Percentiles rank a stretch among this genome's conserved stretches.
Conservation (phyloP, 2,113 vertebrate species). For the Pachypanchax playfairii region DNA sequence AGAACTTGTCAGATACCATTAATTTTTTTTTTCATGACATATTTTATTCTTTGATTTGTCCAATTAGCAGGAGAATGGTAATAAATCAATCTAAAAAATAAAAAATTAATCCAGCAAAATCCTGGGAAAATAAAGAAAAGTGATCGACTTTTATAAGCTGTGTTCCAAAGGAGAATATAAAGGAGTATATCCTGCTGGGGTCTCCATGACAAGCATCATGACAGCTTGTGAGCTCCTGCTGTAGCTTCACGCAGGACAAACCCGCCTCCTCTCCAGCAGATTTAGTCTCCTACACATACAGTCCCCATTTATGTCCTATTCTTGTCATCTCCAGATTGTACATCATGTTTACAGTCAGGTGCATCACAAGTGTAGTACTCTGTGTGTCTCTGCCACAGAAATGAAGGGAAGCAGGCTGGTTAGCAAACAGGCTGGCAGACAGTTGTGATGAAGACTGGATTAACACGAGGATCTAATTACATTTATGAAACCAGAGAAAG, state of each 20-base stretch:
- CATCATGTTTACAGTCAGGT: constrained; percentile 9
- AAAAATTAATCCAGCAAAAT: too few species aligned
- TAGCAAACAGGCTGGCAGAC: constrained; percentile 43
- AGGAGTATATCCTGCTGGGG: constrained; percentile 18
- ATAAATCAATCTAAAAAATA: too few species aligned
- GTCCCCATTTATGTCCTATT: constrained; percentile 17
- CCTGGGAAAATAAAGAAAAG: too few species aligned
- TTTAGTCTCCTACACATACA: constrained; percentile 4
- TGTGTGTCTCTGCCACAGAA: constrained; percentile 17
- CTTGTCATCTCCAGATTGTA: constrained; percentile 35
- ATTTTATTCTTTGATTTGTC: too few species aligned
- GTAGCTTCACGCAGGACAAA: too few species aligned
- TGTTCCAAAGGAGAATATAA: constrained; percentile 23
- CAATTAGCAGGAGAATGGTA: too few species aligned
- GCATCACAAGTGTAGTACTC: neutral
- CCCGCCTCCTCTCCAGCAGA: constrained; percentile 17
- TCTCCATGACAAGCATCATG: constrained; percentile 23
- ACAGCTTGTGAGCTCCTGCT: constrained; percentile 29
- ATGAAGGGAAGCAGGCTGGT: constrained; percentile 49
- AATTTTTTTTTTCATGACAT: too few species aligned
- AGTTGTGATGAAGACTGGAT: constrained; percentile 50
- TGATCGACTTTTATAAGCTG: too few species aligned
- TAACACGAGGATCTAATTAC: constrained; percentile 59
- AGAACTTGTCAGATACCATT: too few species aligned
- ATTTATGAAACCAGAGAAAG: constrained; percentile 59